These are phyloP conservation scores for human (Homo sapiens) DNA, from an alignment of 2,113 vertebrate genomes.

Conservation along the genomic window GRCh38 chr18:73810501-73811000, in stretches of 20 bases:
- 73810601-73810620: slow-evolving; percentile 47
- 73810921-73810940: too few relatives aligned
- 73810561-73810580: slow-evolving; percentile 17
- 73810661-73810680: slow-evolving; percentile 41
- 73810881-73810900: background rate
- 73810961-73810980: background rate
- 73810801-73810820: accelerated
- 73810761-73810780: background rate
- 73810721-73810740: background rate
- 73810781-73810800: background rate
- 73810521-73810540: background rate
- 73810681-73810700: slow-evolving; percentile 31
- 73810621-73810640: slow-evolving; percentile 10
- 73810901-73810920: too few relatives aligned
- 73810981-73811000: background rate
- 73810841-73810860: background rate
- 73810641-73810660: slow-evolving; percentile 28
- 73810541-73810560: background rate
- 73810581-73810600: slow-evolving; percentile 19
- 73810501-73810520: background rate
- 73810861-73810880: accelerated
- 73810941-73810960: background rate
- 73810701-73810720: background rate
- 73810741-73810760: background rate
- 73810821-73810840: too few relatives aligned